Evolutionary conservation across 1,140 invertebrate species (phyloP), one percentile per base, ranked within the genome.

Genomic region (Diachasma alloeum): DNA sequence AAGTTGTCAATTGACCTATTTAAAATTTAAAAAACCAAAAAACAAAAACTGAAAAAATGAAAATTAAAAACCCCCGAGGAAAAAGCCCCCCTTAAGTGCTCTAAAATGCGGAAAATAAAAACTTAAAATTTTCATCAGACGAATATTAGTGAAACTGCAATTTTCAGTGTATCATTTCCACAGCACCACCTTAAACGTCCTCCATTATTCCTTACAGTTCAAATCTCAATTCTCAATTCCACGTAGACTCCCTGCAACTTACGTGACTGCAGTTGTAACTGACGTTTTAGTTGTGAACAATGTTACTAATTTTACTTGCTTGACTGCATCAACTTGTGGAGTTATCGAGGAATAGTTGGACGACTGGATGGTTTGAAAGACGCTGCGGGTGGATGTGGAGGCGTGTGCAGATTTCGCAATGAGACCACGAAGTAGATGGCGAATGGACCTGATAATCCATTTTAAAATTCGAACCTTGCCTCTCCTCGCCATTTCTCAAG

Each of bases 371-470:
- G 78, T 78, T 79, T 79, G 31, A 31, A 75, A 31, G 46, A 22
- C 36, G 17, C 77, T 39, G 24, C 22, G 11, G 53, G 24, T 31
- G 66, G 75, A 76, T 71, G 24, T 42, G 72, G 79, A 73, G 74
- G 79, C 80, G 75, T 81, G 78, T 68, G 78, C 71, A 66, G 79
- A 77, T 84, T 83, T 83, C 74, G 78, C 66, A 81, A 83, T 78
- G 66, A 78, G 74, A 73, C 53, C 17, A 59, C 22, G 53, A 39
- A 68, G 46, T 31, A 36, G 26, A 39, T 37, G 31, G 71, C 26
- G 24, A 59, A 73, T 59, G 71, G 13, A 53, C 48, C 72, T 74
- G 53, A 74, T 74, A 66, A 74, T 74, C 53, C 36, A 37, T 59
- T 37, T 73, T 73, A 66, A 74, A 74, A 63, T 74, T 37, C 36